Evolutionary conservation across 2,797 vertebrate genomes (phyloP).

Genomic region (Oophaga sylvatica): DNA sequence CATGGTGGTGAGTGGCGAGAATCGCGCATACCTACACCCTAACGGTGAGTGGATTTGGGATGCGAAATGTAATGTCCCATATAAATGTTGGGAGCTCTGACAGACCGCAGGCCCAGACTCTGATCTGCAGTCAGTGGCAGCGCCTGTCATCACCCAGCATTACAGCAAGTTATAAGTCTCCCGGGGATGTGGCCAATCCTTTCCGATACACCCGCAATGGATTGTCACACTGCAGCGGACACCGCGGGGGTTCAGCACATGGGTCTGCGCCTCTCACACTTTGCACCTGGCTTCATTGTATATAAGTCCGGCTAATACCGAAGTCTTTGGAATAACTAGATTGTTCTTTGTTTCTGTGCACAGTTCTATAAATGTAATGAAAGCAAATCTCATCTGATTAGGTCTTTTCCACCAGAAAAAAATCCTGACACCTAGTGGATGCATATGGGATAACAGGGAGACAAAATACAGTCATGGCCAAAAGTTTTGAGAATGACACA

Average conservation of each 20-base stretch:
- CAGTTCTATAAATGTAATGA: not conserved
- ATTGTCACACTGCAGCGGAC: not conserved
- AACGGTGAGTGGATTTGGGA: too few species aligned
- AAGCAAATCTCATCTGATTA: not conserved
- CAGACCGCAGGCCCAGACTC: too few species aligned
- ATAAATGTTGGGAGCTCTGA: too few species aligned
- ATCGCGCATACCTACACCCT: too few species aligned
- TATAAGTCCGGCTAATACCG: not conserved
- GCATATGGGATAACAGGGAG: not conserved
- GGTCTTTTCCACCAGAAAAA: not conserved
- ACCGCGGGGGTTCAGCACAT: not conserved
- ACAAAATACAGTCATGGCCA: too few species aligned
- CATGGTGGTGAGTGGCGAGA: too few species aligned
- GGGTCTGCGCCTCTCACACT: too few species aligned
- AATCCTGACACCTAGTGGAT: slow-evolving; percentile 33
- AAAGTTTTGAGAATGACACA: too few species aligned
- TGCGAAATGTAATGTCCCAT: too few species aligned
- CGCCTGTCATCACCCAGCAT: not conserved
- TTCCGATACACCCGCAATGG: not conserved
- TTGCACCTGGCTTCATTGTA: not conserved
- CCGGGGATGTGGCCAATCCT: not conserved
- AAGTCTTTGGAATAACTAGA: not conserved
- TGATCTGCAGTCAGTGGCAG: too few species aligned
- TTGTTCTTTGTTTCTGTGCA: not conserved
- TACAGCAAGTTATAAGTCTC: not conserved